Percentiles rank a stretch among this genome's conserved stretches.
phyloP scores from a whole-genome alignment of 2,113 vertebrate species.

The Hippocampus abdominalis region DNA sequence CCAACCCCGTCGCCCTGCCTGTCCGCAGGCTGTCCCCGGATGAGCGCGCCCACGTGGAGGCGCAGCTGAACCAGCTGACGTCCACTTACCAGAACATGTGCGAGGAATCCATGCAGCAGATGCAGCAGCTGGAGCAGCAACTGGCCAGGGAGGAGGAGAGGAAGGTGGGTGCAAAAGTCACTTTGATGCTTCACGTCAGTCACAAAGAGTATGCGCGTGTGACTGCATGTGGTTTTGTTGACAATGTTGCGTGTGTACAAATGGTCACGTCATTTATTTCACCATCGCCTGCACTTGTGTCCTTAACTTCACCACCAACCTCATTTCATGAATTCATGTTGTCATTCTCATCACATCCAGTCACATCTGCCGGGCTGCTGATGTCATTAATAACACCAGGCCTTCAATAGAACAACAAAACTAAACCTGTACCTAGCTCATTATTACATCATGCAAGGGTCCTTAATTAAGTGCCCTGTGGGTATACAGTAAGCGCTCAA shows the following conservation, averaged over 20 bases:
- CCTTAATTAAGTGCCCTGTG: background rate
- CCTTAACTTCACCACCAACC: conserved; percentile 43
- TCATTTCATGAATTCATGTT: conserved; percentile 14
- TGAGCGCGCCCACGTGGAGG: conserved; percentile 80
- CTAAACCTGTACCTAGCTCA: background rate
- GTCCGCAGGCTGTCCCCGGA: conserved; percentile 79
- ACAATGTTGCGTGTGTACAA: conserved; percentile 70
- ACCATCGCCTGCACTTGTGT: conserved; percentile 54
- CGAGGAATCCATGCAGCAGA: conserved; percentile 79
- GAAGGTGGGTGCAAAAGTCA: conserved; percentile 79
- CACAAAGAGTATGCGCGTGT: conserved; percentile 33
- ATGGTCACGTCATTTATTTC: conserved; percentile 27
- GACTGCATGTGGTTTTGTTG: conserved; percentile 23
- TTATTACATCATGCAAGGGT: background rate
- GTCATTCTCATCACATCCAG: conserved; percentile 41
- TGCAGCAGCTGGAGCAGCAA: conserved; percentile 88
- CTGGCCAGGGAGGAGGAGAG: conserved; percentile 87
- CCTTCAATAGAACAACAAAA: conserved; percentile 17
- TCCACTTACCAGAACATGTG: conserved; percentile 85
- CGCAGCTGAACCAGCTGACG: conserved; percentile 79
- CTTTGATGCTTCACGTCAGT: conserved; percentile 27
- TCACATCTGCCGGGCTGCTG: conserved; percentile 61
- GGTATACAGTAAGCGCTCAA: background rate
- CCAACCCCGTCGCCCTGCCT: background rate
- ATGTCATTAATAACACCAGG: conserved; percentile 30